phyloP scores from a whole-genome alignment of 35 echinoderm and acorn worm species.

The Strongylocentrotus purpuratus region DNA sequence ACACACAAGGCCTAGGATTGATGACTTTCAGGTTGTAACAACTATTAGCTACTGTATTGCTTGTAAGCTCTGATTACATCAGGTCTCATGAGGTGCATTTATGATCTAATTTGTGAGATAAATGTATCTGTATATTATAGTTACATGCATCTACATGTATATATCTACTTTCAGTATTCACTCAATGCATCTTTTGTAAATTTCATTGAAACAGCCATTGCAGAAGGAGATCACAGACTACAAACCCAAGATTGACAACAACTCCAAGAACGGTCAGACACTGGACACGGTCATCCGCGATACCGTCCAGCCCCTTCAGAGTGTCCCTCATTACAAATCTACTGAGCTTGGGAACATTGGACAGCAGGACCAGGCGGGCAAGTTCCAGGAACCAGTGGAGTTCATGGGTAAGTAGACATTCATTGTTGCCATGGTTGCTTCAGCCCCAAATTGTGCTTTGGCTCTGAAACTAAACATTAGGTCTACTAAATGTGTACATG shows the following conservation, averaged over 20 bases:
- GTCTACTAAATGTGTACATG: too few species aligned
- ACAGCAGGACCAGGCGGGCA: conserved; percentile 50
- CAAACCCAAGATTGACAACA: conserved; percentile 77
- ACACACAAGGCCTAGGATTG: too few species aligned
- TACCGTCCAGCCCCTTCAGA: conserved; percentile 65
- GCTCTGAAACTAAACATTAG: too few species aligned
- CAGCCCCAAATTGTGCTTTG: too few species aligned
- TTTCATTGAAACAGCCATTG: conserved; percentile 68
- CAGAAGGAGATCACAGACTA: conserved; percentile 91
- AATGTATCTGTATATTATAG: too few species aligned
- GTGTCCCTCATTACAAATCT: conserved; percentile 71
- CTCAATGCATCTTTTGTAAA: neutral
- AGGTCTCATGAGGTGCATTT: too few species aligned
- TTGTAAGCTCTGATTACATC: too few species aligned
- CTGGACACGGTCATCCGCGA: conserved; percentile 67
- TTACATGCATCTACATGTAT: too few species aligned
- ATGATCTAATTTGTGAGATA: too few species aligned
- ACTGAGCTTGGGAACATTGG: conserved; percentile 70
- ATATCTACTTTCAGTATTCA: neutral
- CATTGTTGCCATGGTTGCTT: neutral
- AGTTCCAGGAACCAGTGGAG: conserved; percentile 74
- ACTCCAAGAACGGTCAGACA: conserved; percentile 66
- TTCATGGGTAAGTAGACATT: conserved; percentile 71
- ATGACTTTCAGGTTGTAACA: too few species aligned
- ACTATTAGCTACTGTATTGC: too few species aligned